These are phyloP conservation scores for Oncorhynchus tshawytscha DNA, from an alignment of 2,113 vertebrate species.

Conservation along the genomic window DNA sequence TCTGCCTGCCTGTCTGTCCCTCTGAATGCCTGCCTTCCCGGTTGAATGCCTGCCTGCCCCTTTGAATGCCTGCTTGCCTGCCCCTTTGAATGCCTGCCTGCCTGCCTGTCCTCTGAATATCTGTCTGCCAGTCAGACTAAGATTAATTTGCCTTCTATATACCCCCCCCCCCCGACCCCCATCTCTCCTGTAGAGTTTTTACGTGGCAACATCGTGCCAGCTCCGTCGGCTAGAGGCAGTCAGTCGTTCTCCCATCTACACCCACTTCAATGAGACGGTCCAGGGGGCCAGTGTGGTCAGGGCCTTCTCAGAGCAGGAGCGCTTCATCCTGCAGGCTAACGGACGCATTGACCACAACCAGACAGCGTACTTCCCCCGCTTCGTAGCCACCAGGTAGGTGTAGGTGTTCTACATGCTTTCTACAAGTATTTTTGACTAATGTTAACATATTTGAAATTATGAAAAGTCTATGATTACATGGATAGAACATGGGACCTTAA, in stretches of 20 bases:
- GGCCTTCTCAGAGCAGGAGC: conserved; percentile 79
- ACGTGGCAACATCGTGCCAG: conserved; percentile 88
- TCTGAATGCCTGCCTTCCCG: too few relatives aligned
- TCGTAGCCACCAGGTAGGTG: conserved; percentile 81
- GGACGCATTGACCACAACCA: conserved; percentile 82
- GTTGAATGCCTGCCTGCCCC: too few relatives aligned
- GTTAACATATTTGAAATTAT: too few relatives aligned
- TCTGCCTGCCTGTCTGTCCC: too few relatives aligned
- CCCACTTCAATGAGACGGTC: conserved; percentile 88
- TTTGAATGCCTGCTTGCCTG: too few relatives aligned
- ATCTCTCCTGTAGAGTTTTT: conserved; percentile 78
- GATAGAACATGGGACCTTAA: too few relatives aligned
- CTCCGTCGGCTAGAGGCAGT: conserved; percentile 85
- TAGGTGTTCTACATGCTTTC: neutral
- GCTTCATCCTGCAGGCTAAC: conserved; percentile 79
- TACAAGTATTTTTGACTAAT: too few relatives aligned
- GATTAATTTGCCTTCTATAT: neutral
- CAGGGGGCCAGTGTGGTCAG: conserved; percentile 85
- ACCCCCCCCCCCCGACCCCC: too few relatives aligned
- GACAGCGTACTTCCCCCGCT: conserved; percentile 82
- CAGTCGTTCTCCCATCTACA: conserved; percentile 87
- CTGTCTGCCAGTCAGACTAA: neutral
- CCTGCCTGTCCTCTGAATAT: too few relatives aligned
- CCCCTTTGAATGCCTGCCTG: too few relatives aligned
- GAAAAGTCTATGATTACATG: too few relatives aligned